Evolutionary conservation across 2,888 invertebrate species (phyloP).

Genomic region (Tillus elongatus): DNA sequence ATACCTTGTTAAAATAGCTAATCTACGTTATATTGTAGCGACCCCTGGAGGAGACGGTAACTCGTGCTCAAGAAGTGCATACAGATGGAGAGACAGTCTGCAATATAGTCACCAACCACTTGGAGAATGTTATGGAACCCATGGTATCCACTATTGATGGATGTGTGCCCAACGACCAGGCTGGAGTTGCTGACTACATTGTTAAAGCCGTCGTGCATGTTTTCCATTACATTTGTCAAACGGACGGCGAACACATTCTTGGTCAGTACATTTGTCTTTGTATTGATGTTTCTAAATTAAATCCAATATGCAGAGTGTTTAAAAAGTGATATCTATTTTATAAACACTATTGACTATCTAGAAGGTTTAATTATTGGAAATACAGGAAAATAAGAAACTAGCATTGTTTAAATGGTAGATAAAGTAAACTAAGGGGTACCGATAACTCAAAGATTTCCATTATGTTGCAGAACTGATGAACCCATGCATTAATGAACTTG

Average conservation of each 20-base stretch:
- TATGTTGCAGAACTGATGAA: slow-evolving; percentile 1
- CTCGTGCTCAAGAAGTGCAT: background rate
- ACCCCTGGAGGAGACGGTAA: background rate
- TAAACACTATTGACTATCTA: too few relatives aligned
- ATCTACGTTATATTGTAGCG: background rate
- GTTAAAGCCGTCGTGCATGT: background rate
- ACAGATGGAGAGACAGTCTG: slow-evolving; percentile 1
- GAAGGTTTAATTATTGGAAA: too few relatives aligned
- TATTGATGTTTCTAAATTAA: too few relatives aligned
- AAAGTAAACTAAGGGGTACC: too few relatives aligned
- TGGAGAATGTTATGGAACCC: background rate
- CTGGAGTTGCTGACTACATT: background rate
- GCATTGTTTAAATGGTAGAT: too few relatives aligned
- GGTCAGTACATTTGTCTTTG: background rate
- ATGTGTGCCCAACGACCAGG: background rate
- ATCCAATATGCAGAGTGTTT: too few relatives aligned
- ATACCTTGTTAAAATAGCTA: too few relatives aligned
- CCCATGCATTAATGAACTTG: background rate
- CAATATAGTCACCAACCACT: background rate
- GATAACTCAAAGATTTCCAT: too few relatives aligned
- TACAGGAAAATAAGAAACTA: too few relatives aligned
- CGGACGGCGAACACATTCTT: background rate
- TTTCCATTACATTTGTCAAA: background rate
- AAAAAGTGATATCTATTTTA: too few relatives aligned
- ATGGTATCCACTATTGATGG: background rate